Conservation (phyloP, 1,140 invertebrate species). For the Goniozus legneri region DNA sequence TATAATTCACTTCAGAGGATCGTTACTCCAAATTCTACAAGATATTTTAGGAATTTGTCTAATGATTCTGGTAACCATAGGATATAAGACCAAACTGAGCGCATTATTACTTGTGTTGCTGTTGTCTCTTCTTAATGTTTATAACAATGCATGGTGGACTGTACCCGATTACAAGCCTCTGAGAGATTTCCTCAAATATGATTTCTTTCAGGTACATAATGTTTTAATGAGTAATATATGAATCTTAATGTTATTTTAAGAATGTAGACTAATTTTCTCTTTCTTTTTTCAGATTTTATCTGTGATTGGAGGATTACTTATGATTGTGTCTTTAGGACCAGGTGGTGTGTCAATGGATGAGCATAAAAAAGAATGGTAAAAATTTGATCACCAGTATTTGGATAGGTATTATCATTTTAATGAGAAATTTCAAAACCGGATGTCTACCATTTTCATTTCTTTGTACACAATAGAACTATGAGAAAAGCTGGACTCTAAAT, state of each 20-base stretch:
- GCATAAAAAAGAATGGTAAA: conserved; percentile 98
- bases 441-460: conserved; percentile 25
- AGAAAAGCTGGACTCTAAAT: too few species aligned
- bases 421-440: conserved; percentile 4
- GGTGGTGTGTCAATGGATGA: conserved; percentile 99
- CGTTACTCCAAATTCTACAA: conserved; percentile 75
- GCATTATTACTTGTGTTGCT: conserved; percentile 90
- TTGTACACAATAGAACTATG: conserved; percentile 16
- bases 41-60: conserved; percentile 90
- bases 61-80: conserved; percentile 95
- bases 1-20: conserved; percentile 88
- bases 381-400: not conserved
- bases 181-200: conserved; percentile 99
- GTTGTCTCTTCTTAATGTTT: conserved; percentile 88
- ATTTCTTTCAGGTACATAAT: conserved; percentile 93
- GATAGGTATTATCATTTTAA: not conserved
- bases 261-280: conserved; percentile 9
- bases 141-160: conserved; percentile 98
- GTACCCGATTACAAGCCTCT: conserved; percentile 92
- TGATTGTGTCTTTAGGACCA: conserved; percentile 97
- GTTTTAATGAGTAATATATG: not conserved
- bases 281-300: conserved; percentile 83
- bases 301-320: conserved; percentile 96
- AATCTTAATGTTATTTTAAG: not conserved
- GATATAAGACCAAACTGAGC: conserved; percentile 98